Evolutionary conservation across 2,888 invertebrate species (phyloP).

Genomic region (Anoplius nigerrimus): DNA sequence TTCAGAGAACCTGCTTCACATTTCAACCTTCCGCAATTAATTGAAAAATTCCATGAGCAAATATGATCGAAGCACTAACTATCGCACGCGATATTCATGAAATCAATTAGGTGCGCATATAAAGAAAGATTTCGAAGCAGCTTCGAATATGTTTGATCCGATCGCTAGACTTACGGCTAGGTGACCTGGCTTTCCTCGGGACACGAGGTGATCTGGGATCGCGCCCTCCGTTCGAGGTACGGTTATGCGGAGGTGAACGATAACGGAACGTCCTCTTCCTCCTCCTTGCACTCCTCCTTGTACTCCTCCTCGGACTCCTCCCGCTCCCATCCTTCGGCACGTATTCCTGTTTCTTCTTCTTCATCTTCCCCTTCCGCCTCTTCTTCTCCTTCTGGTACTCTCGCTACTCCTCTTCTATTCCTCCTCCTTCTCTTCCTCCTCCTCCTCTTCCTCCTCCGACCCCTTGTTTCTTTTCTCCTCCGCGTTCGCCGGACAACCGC

Average conservation of each 20-base stretch:
- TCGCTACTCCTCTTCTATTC: constrained; percentile 14
- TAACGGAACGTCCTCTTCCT: constrained; percentile 55
- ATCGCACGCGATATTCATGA: too few relatives aligned
- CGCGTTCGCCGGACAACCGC: not conserved
- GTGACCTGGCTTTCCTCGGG: constrained; percentile 64
- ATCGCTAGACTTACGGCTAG: constrained; percentile 56
- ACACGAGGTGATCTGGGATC: constrained; percentile 68
- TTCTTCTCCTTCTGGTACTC: constrained; percentile 24
- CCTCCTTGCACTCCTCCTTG: constrained; percentile 23
- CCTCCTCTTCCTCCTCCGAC: not conserved
- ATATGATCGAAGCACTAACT: too few relatives aligned
- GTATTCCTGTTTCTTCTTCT: not conserved
- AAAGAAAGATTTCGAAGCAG: too few relatives aligned
- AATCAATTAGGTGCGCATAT: too few relatives aligned
- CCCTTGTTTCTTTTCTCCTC: not conserved
- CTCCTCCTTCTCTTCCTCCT: not conserved
- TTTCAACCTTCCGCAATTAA: too few relatives aligned
- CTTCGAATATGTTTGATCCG: too few relatives aligned
- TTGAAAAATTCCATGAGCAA: too few relatives aligned
- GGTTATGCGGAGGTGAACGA: constrained; percentile 63
- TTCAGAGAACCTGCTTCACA: too few relatives aligned
- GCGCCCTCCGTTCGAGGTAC: constrained; percentile 67
- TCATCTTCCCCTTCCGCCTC: not conserved
- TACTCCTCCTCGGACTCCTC: constrained; percentile 19
- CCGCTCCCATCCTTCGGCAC: constrained; percentile 9